Evolutionary conservation across 1,140 invertebrate genomes (phyloP).

Genomic region (Caenorhabditis brenneri): DNA sequence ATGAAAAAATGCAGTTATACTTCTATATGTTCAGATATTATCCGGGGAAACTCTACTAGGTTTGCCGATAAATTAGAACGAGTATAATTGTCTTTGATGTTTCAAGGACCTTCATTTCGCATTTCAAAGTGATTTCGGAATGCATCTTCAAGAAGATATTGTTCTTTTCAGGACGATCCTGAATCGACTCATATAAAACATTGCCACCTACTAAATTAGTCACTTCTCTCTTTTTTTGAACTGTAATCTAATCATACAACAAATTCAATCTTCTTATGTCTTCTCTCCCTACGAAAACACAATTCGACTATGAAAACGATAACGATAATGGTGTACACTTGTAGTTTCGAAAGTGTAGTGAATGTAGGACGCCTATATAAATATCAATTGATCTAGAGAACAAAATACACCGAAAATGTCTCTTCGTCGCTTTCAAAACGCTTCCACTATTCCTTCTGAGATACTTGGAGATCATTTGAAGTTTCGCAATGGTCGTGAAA

Average conservation of each 20-base stretch:
- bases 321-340: not conserved
- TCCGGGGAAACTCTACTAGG: constrained; percentile 91
- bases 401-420: not conserved
- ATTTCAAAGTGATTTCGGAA: no score
- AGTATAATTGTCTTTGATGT: constrained; percentile 74
- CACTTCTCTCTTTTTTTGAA: no score
- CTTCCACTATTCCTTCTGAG: not conserved
- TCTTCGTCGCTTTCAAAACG: not conserved
- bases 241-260: no score
- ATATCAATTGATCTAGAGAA: not conserved
- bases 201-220: no score
- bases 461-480: constrained; percentile 16
- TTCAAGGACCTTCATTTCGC: constrained; percentile 23
- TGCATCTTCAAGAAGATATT: no score
- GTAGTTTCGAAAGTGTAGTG: not conserved
- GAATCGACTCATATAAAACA: no score
- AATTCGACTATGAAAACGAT: not conserved
- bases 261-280: constrained; percentile 51
- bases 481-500: constrained; percentile 25
- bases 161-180: no score
- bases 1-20: no score
- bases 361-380: not conserved
- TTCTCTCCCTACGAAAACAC: not conserved
- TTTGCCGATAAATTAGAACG: no score
- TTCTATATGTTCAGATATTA: constrained; percentile 85